Base-by-base conservation (phyloP, 2,888 invertebrate genomes). In the Drosophila eohydei region DNA sequence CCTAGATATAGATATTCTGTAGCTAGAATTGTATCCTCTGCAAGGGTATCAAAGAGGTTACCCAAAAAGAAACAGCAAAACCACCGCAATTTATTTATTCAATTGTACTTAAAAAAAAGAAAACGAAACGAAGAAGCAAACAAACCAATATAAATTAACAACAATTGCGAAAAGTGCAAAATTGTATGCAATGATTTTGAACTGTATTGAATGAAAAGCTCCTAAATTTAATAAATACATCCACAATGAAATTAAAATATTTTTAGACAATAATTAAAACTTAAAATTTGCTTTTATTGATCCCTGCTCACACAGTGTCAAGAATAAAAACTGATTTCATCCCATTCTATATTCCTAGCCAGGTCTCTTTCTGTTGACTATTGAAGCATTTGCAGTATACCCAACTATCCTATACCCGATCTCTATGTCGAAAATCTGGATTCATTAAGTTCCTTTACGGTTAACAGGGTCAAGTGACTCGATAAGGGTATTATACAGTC, bases 41-140 rank as follows among this genome's bases (percentile, higher is more conserved):
- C 41, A 55, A 56, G 43, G 43, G 21, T 21, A 32, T 43, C 2
- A 16, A 70, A 58, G 43, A 51, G 52, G 63, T 62, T 75, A 64
- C 65, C 80, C 80, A 63, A 72, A 75, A 77, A 74, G 71, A 60
- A 67, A 78, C 59, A 75, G 65, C 73, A 74, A 81, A 78, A 83
- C 83, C 88, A 83, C 88, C 88, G 83, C 76, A 78, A 83, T 51
- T 80, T 65, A 81, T 79, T 87, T 79, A 81, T 78, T 75, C 61
- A 75, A 78, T 67, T 78, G 88, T 83, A 83, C 82, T 83, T 83
- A 54, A 54, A 28, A 28, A 21, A 40, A 28, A 54, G 40, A 28
- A 28, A 21, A 40, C n/a, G 81, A 83, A 63, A 34, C 55, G 34
- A 21, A 65, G 21, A 21, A 21, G 21, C 21, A 21, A 21, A 21